Evolutionary conservation across 2,113 vertebrate genomes (phyloP).

Genomic region (Azemiops feae): DNA sequence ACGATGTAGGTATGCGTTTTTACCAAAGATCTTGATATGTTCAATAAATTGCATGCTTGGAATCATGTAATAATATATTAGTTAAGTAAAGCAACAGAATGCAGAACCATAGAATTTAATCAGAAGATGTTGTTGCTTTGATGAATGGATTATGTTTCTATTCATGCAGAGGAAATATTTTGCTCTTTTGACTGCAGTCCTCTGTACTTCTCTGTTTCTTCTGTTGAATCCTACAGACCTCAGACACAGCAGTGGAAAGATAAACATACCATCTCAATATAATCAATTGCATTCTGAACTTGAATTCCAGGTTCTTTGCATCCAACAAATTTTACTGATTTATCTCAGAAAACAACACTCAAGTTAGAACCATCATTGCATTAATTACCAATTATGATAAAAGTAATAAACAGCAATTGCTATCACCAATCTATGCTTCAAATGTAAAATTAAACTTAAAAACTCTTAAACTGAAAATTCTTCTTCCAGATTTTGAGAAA

Average conservation of each 20-base stretch:
- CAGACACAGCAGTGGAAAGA: not conserved
- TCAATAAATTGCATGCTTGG: too few relatives aligned
- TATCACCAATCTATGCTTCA: not conserved
- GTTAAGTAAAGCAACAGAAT: not conserved
- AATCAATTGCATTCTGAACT: not conserved
- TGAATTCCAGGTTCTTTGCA: not conserved
- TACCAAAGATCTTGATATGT: not conserved
- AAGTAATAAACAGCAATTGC: not conserved
- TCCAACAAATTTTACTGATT: not conserved
- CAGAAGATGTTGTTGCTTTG: not conserved
- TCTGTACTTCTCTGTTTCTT: not conserved
- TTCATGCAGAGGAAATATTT: not conserved
- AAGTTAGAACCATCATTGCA: not conserved
- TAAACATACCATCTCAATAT: not conserved
- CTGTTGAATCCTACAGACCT: not conserved
- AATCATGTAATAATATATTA: not conserved
- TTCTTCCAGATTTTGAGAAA: not conserved
- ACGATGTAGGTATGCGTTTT: not conserved
- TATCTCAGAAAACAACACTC: not conserved
- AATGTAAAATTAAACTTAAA: not conserved
- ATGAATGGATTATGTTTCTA: not conserved
- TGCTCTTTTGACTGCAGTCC: not conserved
- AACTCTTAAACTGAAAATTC: not conserved
- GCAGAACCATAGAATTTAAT: not conserved
- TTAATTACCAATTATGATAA: not conserved